Percentiles rank a stretch among this genome's conserved stretches.
Evolutionary conservation across 2,888 invertebrate genomes (phyloP).

Genomic region (Stramonita haemastoma): DNA sequence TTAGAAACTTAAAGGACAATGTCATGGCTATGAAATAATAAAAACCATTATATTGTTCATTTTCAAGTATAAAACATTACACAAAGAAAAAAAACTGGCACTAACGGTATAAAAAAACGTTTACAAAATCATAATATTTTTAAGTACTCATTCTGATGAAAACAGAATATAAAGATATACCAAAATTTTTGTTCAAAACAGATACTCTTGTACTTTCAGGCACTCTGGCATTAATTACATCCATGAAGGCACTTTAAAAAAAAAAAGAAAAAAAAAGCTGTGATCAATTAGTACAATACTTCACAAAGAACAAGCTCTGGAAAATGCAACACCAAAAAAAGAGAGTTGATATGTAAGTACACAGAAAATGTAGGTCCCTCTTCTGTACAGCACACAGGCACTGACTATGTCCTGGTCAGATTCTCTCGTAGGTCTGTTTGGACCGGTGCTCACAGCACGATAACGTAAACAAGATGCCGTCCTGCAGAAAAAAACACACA

Average conservation of each 20-base stretch:
- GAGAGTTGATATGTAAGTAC: neutral
- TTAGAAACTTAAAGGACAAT: too few species aligned
- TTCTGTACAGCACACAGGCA: neutral
- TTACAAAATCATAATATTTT: too few species aligned
- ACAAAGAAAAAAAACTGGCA: too few species aligned
- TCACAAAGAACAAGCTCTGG: neutral
- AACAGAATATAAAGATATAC: too few species aligned
- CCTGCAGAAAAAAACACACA: constrained; percentile 39
- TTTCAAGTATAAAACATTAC: too few species aligned
- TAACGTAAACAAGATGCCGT: constrained; percentile 45
- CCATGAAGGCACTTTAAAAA: neutral
- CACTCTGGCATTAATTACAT: too few species aligned
- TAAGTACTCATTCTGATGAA: too few species aligned
- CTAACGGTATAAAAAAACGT: too few species aligned
- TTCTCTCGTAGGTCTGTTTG: constrained; percentile 40
- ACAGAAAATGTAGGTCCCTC: neutral
- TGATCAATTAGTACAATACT: neutral
- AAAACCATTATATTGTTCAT: too few species aligned
- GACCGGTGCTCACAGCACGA: constrained; percentile 40
- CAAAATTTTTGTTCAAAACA: too few species aligned
- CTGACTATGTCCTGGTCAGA: constrained; percentile 12
- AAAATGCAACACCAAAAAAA: neutral
- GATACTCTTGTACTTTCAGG: too few species aligned
- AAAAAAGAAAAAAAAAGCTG: neutral
- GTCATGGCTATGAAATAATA: too few species aligned